Percentiles rank a stretch among this genome's conserved stretches.
phyloP scores from a whole-genome alignment of 2,888 invertebrate species.

The Adelognathus sp. region DNA sequence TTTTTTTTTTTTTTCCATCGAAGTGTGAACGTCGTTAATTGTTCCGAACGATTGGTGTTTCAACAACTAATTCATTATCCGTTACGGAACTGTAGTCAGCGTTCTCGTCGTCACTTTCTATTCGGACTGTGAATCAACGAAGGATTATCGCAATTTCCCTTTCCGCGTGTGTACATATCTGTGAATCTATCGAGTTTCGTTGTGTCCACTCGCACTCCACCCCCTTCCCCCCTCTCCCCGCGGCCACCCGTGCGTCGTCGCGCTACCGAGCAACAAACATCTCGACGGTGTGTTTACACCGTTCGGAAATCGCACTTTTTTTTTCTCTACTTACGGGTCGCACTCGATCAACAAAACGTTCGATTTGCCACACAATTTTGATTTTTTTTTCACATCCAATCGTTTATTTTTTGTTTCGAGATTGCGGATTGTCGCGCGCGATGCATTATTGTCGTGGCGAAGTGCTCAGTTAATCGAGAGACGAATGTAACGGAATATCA shows the following conservation, averaged over 20 bases:
- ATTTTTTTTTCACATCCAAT: constrained; percentile 6
- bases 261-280: neutral
- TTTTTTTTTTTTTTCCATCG: constrained; percentile 6
- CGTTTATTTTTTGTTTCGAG: too few species aligned
- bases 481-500: too few species aligned
- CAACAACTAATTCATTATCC: neutral
- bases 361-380: neutral
- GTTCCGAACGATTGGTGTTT: neutral
- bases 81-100: too few species aligned
- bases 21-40: neutral
- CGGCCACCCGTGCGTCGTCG: neutral
- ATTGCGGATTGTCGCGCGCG: too few species aligned
- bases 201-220: too few species aligned
- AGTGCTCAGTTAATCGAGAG: too few species aligned
- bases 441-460: too few species aligned
- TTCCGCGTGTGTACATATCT: neutral
- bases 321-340: too few species aligned
- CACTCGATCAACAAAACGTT: neutral
- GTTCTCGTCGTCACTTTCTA: constrained; percentile 13
- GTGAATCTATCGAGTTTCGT: neutral
- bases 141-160: constrained; percentile 27
- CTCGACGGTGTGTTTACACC: neutral
- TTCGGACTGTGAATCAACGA: constrained; percentile 1
- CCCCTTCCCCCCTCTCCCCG: neutral
- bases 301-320: too few species aligned